Conservation (phyloP, 2,888 invertebrate species). For the Strigamia crassipes region DNA sequence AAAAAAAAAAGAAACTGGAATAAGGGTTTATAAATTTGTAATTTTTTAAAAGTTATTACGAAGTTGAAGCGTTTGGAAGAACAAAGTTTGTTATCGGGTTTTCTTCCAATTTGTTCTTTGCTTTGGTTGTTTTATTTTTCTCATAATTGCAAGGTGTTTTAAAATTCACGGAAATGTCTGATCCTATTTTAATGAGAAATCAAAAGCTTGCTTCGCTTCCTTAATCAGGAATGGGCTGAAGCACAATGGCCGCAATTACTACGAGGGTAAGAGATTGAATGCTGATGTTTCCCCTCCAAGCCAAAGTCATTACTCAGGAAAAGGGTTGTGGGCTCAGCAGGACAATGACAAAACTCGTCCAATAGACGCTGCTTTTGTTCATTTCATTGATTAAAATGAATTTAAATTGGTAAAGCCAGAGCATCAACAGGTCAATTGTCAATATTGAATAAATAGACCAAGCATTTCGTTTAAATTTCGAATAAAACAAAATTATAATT, state of each 20-base stretch:
- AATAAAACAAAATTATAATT: no score
- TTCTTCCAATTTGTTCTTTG: neutral
- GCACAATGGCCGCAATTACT: conserved; percentile 23
- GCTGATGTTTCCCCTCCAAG: conserved; percentile 22
- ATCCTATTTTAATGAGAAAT: conserved; percentile 30
- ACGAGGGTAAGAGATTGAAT: neutral
- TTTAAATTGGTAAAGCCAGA: neutral
- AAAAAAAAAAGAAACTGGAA: no score
- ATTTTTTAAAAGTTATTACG: no score
- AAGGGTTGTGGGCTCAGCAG: neutral
- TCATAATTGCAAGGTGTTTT: conserved; percentile 4
- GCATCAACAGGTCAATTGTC: neutral
- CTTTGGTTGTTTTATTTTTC: neutral
- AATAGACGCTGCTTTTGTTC: neutral
- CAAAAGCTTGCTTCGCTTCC: conserved; percentile 29
- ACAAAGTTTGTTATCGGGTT: neutral
- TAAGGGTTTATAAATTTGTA: neutral
- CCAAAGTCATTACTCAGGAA: conserved; percentile 26
- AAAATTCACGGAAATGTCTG: conserved; percentile 18
- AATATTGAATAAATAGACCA: neutral
- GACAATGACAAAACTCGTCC: neutral
- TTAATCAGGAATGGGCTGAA: neutral
- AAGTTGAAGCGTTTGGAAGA: neutral
- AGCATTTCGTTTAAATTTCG: neutral
- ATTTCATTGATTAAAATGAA: neutral